Base-by-base conservation (phyloP, 2,113 vertebrate genomes). In the Pachypanchax playfairii region DNA sequence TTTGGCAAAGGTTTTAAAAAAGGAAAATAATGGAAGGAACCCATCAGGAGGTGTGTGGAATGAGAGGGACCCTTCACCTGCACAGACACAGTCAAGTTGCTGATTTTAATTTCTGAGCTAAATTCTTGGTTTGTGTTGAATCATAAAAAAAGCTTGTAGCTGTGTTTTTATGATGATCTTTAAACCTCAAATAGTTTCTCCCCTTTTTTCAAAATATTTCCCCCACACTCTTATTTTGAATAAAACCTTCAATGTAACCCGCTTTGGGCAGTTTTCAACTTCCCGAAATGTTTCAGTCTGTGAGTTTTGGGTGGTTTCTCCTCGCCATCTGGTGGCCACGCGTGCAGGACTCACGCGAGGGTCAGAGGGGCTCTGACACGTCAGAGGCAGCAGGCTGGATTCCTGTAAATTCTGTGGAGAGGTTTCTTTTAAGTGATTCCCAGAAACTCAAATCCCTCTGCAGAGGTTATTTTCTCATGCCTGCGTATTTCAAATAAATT, bases 301-400 rank as follows among this genome's bases (percentile, higher is more conserved):
- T 4, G n/a, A 12, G 2, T 18, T 8, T 4, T 41, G 1, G 6
- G 26, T 35, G 73, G 79, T 57, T 41, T 42, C 29, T 56, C 5
- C 17, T 9, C 76, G 83, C 80, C 85, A 82, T 69, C 86, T 90
- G 22, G 73, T 68, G 88, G 59, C 35, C 10, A 10, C 2, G 5
- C n/a, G 75, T 14, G 10, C n/a, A 65, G 25, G 54, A 36, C 63
- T 38, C 50, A 12, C 10, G 10, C 29, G 6, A 35, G 18, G 56
- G 64, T 54, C 63, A 56, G 47, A 24, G 14, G 8, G 73, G 61
- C 44, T 50, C 31, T 68, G 44, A 24, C 15, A 48, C 28, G 9
- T 20, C 21, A 3, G 21, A 41, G 49, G 39, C 52, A 61, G 46
- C 28, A 3, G 24, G 15, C 39, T 31, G 44, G 17, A 10, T 61